Percentiles rank a stretch among this genome's conserved stretches.
Conservation (phyloP, 2,888 invertebrate genomes). For the Baronia brevicornis region DNA sequence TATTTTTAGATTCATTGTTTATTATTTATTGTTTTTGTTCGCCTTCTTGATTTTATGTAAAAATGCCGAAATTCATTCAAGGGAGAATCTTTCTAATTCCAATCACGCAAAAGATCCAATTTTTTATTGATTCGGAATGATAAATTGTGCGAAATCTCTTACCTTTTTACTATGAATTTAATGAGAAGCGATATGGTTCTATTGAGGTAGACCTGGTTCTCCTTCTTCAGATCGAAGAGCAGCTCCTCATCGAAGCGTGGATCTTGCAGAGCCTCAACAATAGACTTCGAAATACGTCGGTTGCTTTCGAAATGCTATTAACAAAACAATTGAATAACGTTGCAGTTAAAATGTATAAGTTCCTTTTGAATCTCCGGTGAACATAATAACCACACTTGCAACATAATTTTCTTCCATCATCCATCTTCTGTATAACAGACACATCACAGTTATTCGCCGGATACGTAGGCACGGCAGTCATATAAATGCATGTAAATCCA, state of each 20-base stretch:
- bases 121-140: not conserved
- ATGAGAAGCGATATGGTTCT: conserved; percentile 60
- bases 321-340: conserved; percentile 2
- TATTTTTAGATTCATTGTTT: too few relatives aligned
- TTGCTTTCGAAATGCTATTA: conserved; percentile 45
- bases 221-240: conserved; percentile 59
- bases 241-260: conserved; percentile 45
- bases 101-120: too few relatives aligned
- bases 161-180: conserved; percentile 66
- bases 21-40: too few relatives aligned
- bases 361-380: not conserved
- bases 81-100: too few relatives aligned
- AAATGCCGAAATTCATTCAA: too few relatives aligned
- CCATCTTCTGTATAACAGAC: not conserved
- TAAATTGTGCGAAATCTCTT: conserved; percentile 2
- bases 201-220: conserved; percentile 58
- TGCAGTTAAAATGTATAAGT: too few relatives aligned
- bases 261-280: conserved; percentile 55
- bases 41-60: too few relatives aligned
- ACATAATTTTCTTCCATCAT: too few relatives aligned
- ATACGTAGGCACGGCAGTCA: conserved; percentile 7
- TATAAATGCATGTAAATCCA: conserved; percentile 12
- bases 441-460: conserved; percentile 9
- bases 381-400: too few relatives aligned
- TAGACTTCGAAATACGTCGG: conserved; percentile 39